phyloP scores from a whole-genome alignment of 2,797 vertebrate species.

The Ceryle rudis region DNA sequence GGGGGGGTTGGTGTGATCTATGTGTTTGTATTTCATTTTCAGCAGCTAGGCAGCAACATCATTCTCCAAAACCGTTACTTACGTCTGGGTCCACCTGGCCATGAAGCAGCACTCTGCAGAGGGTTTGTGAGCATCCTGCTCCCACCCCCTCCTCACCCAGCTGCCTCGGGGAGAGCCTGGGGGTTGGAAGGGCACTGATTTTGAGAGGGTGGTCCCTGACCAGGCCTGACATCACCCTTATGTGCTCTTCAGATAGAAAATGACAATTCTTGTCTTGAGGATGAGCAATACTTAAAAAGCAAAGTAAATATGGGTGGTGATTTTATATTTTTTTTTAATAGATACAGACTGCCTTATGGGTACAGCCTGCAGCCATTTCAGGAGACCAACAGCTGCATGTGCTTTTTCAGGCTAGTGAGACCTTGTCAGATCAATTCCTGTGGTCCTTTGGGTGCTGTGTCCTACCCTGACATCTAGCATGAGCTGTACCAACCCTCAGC shows the following conservation, averaged over 20 bases:
- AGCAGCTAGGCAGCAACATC: background rate
- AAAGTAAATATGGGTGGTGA: background rate
- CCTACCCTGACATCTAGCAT: background rate
- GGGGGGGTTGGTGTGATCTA: rapidly evolving
- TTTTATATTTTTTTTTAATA: background rate
- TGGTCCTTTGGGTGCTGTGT: background rate
- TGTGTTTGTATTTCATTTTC: background rate
- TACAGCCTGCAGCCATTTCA: background rate
- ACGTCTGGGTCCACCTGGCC: background rate
- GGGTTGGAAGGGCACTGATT: background rate
- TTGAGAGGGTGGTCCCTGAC: background rate
- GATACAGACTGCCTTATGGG: background rate
- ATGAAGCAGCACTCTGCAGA: background rate
- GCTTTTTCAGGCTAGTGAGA: background rate
- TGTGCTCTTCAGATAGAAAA: background rate
- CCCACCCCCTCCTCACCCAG: background rate
- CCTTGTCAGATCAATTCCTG: rapidly evolving
- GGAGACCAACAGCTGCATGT: background rate
- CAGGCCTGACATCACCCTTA: background rate
- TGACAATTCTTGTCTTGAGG: background rate
- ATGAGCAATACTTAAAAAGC: background rate
- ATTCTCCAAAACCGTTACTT: background rate
- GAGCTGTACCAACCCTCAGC: rapidly evolving
- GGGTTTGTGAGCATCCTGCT: background rate
- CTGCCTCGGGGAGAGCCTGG: rapidly evolving